Evolutionary conservation across 2,888 invertebrate species (phyloP), one percentile per base, ranked within the genome.

Genomic region (Branchellion lobata): DNA sequence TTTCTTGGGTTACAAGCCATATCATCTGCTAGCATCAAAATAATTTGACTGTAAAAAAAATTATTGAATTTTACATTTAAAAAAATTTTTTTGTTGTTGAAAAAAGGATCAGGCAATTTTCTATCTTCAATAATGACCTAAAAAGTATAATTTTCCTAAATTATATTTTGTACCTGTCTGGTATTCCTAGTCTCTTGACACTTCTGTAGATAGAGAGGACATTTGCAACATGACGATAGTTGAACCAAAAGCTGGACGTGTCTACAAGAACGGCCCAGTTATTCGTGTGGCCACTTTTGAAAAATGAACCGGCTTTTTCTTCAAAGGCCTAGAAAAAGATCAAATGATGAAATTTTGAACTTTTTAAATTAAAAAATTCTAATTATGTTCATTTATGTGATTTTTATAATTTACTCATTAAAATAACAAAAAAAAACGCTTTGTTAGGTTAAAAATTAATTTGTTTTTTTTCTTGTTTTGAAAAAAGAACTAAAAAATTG

Each of bases 251-350:
- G 80, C 98, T 90, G 0, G 97, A 98, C 0, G 98, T 98, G 87
- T 98, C 98, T 0, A 99, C 98, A 79, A 99, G 88, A 21, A 99
- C 97, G 0, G 99, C 99, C 99, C 99, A 99, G 88, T 99, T 99
- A 87, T 99, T 99, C 0, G 97, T 96, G 86, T 99, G 98, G 5
- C 87, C 87, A 84, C 86, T 87, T 72, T 85, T 85, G 81, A 88
- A 87, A 82, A 82, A 82, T 8, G 79, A 73, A 11, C 79, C 80
- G 2, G 69, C 81, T n/a, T 65, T 79, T 65, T 79, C 79, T 33
- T 78, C 78, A 51, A 69, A 71, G 53, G 75, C 36, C 2, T 51
- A 40, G 11, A 14, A 68, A 3, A 51, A n/a, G 18, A 21, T 8
- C 11, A 8, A 18, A 68, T n/a, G 14, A 8, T 68, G 24, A 68